Percentiles rank a stretch among this genome's conserved stretches.
Evolutionary conservation across 2,888 invertebrate species (phyloP).

Genomic region (Cephus pulcher): DNA sequence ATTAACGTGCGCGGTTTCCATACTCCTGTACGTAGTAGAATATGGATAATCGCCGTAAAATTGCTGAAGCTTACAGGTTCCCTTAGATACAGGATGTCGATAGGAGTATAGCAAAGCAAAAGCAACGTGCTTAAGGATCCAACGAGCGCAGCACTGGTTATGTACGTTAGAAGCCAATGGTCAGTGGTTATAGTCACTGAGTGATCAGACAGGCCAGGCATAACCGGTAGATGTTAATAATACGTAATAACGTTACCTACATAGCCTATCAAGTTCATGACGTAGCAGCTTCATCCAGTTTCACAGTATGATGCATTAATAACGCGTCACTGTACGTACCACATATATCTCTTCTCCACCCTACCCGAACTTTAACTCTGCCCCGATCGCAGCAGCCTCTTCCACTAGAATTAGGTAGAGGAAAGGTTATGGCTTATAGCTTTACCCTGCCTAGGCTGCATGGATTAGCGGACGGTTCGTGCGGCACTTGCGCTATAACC

Average conservation of each 20-base stretch:
- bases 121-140: not conserved
- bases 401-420: not conserved
- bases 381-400: not conserved
- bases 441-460: not conserved
- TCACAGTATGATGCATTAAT: not conserved
- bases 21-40: conserved; percentile 16
- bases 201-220: not conserved
- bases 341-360: not conserved
- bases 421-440: not conserved
- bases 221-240: conserved; percentile 40
- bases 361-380: not conserved
- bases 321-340: not conserved
- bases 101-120: not conserved
- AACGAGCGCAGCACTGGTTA: not conserved
- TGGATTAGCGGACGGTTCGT: not conserved
- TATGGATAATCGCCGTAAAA: conserved; percentile 45
- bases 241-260: conserved; percentile 28
- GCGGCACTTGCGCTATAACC: not conserved
- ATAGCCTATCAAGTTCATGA: conserved; percentile 17
- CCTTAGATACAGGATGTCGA: not conserved
- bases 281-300: not conserved
- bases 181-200: not conserved
- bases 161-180: not conserved
- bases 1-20: conserved; percentile 36
- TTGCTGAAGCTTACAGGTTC: conserved; percentile 33